A percentile compares a stretch with the other conserved stretches of the same genome.
phyloP scores from a whole-genome alignment of 1,140 invertebrate species.

The Drosophila ambigua region DNA sequence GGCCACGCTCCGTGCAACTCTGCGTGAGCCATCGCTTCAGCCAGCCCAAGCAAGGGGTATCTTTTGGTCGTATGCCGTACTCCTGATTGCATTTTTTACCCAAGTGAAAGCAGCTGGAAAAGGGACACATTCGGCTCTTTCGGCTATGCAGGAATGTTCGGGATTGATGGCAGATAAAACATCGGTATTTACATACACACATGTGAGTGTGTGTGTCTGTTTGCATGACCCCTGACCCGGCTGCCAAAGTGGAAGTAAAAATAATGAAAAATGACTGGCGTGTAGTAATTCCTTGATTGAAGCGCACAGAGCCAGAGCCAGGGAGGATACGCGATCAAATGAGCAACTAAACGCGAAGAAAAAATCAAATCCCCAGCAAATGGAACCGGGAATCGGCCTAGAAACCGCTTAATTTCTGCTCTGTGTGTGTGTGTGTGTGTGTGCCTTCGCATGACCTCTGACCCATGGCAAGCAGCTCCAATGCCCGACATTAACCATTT shows the following conservation, averaged over 20 bases:
- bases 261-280: conserved; percentile 42
- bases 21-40: too few relatives aligned
- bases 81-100: too few relatives aligned
- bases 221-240: conserved; percentile 42
- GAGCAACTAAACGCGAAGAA: background rate
- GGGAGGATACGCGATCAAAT: background rate
- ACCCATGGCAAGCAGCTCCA: conserved; percentile 10
- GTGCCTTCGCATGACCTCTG: conserved; percentile 34
- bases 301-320: conserved; percentile 11
- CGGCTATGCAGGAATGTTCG: conserved; percentile 7
- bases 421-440: background rate
- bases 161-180: conserved; percentile 31
- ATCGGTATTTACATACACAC: conserved; percentile 36
- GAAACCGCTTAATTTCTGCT: conserved; percentile 23
- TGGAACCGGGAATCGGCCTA: conserved; percentile 14
- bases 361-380: conserved; percentile 13
- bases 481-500: conserved; percentile 34
- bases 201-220: background rate
- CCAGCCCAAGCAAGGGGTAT: too few relatives aligned
- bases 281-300: conserved; percentile 40
- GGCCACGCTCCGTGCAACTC: too few relatives aligned
- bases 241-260: conserved; percentile 30
- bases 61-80: too few relatives aligned
- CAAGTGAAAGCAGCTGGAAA: conserved; percentile 11
- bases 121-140: conserved; percentile 17